Percentiles rank a stretch among this genome's conserved stretches.
Evolutionary conservation across 2,888 invertebrate genomes (phyloP).

Genomic region (Leucoptera coffeella): DNA sequence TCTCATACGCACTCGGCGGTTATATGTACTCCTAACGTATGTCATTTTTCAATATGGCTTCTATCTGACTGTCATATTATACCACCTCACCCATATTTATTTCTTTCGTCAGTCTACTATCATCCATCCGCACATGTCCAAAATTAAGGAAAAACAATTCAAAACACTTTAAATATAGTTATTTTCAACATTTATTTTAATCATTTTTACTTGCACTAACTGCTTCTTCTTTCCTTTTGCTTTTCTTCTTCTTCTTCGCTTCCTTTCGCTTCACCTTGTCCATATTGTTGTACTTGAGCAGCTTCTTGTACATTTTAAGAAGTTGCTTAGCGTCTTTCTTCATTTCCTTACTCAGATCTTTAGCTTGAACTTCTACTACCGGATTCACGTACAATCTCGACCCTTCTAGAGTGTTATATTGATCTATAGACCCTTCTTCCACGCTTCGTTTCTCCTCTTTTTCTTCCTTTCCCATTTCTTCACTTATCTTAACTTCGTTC

Average conservation of each 20-base stretch:
- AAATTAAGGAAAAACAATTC: too few relatives aligned
- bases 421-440: slow-evolving; percentile 48
- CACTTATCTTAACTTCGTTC: slow-evolving; percentile 14
- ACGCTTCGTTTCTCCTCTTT: slow-evolving; percentile 23
- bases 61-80: too few relatives aligned
- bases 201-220: not conserved
- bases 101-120: too few relatives aligned
- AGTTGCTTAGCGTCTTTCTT: slow-evolving; percentile 38
- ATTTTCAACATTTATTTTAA: too few relatives aligned
- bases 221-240: slow-evolving; percentile 14
- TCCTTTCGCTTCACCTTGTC: slow-evolving; percentile 17
- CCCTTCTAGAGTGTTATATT: slow-evolving; percentile 39
- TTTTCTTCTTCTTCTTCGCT: slow-evolving; percentile 24
- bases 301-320: slow-evolving; percentile 38
- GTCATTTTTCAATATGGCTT: too few relatives aligned
- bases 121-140: too few relatives aligned
- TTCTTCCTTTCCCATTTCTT: slow-evolving; percentile 10
- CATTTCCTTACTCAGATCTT: slow-evolving; percentile 15
- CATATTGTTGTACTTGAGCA: slow-evolving; percentile 34
- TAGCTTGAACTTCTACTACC: slow-evolving; percentile 11
- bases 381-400: slow-evolving; percentile 31
- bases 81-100: too few relatives aligned
- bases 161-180: too few relatives aligned
- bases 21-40: too few relatives aligned
- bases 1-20: too few relatives aligned